Percentiles rank a stretch among this genome's conserved stretches.
Conservation (phyloP, 2,113 vertebrate species). For the Manacus vitellinus region DNA sequence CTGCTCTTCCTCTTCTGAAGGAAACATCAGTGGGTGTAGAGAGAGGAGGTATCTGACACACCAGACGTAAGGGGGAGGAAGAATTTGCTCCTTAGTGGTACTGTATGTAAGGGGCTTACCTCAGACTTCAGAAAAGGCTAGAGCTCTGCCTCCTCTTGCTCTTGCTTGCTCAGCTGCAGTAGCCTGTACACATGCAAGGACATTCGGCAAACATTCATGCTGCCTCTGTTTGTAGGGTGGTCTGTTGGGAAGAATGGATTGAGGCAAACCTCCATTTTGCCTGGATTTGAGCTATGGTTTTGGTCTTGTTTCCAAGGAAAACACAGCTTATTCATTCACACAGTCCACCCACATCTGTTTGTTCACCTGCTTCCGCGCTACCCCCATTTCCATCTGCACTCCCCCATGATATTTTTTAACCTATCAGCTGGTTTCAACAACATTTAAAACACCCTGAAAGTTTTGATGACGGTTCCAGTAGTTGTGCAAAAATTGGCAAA, state of each 20-base stretch:
- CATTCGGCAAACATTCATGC: background rate
- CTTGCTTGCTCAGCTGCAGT: background rate
- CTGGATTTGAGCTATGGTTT: background rate
- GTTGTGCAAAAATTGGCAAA: background rate
- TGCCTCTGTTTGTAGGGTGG: background rate
- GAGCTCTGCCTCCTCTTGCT: background rate
- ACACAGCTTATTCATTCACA: background rate
- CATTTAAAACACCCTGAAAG: background rate
- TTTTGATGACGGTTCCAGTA: background rate
- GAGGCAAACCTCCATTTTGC: background rate
- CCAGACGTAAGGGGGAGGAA: background rate
- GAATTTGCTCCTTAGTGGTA: background rate
- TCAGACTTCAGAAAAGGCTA: background rate
- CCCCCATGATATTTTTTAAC: background rate
- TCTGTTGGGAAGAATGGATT: background rate
- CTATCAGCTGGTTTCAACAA: background rate
- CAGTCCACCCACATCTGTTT: background rate
- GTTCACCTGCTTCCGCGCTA: background rate
- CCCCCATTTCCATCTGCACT: accelerated
- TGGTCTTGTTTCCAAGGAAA: background rate
- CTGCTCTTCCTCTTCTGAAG: background rate
- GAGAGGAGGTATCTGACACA: background rate
- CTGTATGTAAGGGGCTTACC: background rate
- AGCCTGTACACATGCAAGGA: background rate
- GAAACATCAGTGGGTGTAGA: background rate